A percentile compares a stretch with the other conserved stretches of the same genome.
These are phyloP conservation scores for Chaetogeoica ovagalla DNA, from an alignment of 2,888 invertebrate species.

Conservation along the genomic window DNA sequence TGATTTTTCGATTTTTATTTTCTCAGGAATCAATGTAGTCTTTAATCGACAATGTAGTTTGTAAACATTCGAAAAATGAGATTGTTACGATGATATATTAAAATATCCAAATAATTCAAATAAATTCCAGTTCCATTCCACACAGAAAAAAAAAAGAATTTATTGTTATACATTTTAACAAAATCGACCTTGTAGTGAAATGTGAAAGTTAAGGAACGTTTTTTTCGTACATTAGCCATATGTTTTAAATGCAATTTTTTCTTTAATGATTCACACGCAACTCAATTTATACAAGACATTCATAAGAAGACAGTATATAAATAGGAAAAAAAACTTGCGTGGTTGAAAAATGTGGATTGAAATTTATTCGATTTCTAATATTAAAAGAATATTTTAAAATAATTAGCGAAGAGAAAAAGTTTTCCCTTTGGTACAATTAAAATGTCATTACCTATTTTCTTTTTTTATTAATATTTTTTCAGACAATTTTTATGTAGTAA, in stretches of 20 bases:
- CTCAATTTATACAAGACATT: background rate
- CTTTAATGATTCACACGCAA: background rate
- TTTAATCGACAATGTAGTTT: too few species aligned
- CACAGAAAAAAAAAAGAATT: background rate
- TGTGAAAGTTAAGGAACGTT: background rate
- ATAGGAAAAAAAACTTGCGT: constrained; percentile 11
- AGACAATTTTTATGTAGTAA: too few species aligned
- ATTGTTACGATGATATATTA: too few species aligned
- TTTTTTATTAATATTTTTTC: too few species aligned
- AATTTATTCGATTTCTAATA: constrained; percentile 8
- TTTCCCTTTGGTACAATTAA: background rate
- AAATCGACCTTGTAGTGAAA: background rate
- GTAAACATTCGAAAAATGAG: too few species aligned
- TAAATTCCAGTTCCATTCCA: background rate
- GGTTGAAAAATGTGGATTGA: constrained; percentile 6
- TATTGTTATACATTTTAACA: background rate
- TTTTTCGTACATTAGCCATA: background rate
- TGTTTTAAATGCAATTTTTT: constrained; percentile 8
- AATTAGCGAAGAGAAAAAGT: background rate
- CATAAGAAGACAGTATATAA: background rate
- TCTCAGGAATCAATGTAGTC: too few species aligned
- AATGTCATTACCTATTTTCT: too few species aligned
- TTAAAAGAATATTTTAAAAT: too few species aligned
- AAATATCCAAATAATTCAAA: too few species aligned
- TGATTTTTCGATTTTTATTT: too few species aligned